Base-by-base conservation (phyloP, 2,888 invertebrate species). In the Hydroisotoma schaefferi region DNA sequence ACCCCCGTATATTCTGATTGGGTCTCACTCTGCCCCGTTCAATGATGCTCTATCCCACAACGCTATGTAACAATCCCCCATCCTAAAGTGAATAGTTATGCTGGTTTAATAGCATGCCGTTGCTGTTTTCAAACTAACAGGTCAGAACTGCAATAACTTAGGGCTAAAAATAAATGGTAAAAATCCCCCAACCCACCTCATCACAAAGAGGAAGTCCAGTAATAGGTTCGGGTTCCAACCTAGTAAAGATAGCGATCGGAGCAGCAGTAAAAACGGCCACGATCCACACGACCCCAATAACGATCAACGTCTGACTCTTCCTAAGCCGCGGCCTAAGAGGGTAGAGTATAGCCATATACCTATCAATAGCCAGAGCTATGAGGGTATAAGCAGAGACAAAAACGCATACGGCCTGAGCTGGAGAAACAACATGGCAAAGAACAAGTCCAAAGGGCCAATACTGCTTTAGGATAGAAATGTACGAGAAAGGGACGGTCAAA, bases 311-410 rank as follows among this genome's bases (percentile, higher is more conserved):
- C 18, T 82, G 82, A 33, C 28, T 27, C 20, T 49, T 49, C 28
- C 49, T 49, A 27, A 49, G 20, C 15, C 46, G 20, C 25, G 46
- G 81, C 70, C 85, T 82, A 55, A 94, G 76, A 0, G 94, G 94
- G 80, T 89, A 87, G 84, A 93, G 87, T 63, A 94, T 93, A 53
- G 90, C 91, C 76, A 90, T 85, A 75, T 90, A 94, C 20, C 93
- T 84, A 78, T 94, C 94, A 56, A 91, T 83, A 69, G 92, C 91
- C 75, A 94, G 91, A 37, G 92, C 92, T 28, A 94, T 86, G 73
- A 94, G 77, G 0, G 94, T 94, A 76, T 93, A 94, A 46, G 52
- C 52, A 3, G 52, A 52, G 2, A 52, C 52, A 5, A 52, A 29
- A 29, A 52, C 52, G 6, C 74, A 71, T 12, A 75, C 68, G 2